Evolutionary conservation across 2,888 invertebrate genomes (phyloP).

Genomic region (Stegana nigrithorax): DNA sequence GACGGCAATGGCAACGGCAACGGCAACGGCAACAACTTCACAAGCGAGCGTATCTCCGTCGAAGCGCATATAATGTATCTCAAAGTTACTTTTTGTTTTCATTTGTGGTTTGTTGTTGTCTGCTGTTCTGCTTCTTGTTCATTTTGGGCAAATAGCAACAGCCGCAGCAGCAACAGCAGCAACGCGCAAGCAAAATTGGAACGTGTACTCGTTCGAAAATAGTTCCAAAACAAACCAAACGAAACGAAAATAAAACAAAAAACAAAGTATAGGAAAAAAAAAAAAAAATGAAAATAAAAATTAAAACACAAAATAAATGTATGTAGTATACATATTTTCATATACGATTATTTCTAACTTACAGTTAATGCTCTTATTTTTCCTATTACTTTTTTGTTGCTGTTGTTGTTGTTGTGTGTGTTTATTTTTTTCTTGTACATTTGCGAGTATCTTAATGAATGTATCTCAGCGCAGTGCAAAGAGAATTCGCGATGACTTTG

Average conservation of each 20-base stretch:
- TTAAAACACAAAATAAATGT: not conserved
- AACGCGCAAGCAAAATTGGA: constrained; percentile 8
- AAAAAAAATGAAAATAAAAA: not conserved
- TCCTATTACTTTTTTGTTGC: too few relatives aligned
- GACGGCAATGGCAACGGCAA: not conserved
- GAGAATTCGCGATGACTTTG: not conserved
- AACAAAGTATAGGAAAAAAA: too few relatives aligned
- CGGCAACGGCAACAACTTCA: not conserved
- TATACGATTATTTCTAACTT: not conserved
- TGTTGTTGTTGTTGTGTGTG: not conserved
- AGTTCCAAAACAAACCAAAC: too few relatives aligned
- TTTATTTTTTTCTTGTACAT: too few relatives aligned
- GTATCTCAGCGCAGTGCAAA: too few relatives aligned
- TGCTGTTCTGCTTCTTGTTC: not conserved
- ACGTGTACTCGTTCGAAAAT: constrained; percentile 14
- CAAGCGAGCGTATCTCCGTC: constrained; percentile 4
- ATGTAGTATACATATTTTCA: constrained; percentile 9
- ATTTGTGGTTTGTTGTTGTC: not conserved
- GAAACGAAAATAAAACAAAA: too few relatives aligned
- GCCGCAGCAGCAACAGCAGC: too few relatives aligned
- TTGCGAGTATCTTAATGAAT: too few relatives aligned
- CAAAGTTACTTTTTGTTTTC: constrained; percentile 2
- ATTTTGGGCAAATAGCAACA: too few relatives aligned
- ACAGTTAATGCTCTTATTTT: constrained; percentile 11
- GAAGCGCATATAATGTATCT: constrained; percentile 17